Conservation (phyloP, 2,797 vertebrate genomes). For the Morus bassanus region DNA sequence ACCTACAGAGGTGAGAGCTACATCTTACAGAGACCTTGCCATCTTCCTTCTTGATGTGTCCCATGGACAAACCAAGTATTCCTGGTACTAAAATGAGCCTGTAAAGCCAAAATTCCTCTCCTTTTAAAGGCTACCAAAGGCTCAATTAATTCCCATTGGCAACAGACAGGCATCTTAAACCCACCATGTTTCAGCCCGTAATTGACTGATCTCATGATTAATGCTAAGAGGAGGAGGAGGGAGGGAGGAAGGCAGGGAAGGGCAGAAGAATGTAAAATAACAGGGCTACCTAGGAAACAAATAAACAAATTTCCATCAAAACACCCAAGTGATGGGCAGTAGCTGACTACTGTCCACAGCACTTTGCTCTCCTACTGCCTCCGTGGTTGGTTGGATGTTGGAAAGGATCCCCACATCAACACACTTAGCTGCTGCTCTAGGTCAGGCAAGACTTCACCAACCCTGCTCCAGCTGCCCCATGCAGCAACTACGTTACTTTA, state of each 20-base stretch:
- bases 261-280: background rate
- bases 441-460: background rate
- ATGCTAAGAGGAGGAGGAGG: background rate
- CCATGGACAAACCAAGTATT: background rate
- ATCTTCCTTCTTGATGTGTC: background rate
- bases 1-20: background rate
- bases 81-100: background rate
- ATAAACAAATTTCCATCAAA: background rate
- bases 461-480: background rate
- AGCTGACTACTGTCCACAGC: background rate
- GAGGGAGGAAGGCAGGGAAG: background rate
- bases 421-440: background rate
- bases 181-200: background rate
- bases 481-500: fast-evolving
- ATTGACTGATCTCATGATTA: background rate
- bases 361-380: background rate
- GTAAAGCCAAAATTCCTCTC: background rate
- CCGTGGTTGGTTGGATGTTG: fast-evolving
- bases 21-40: background rate
- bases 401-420: background rate
- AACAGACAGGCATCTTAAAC: background rate
- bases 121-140: background rate
- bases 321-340: background rate
- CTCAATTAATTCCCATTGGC: background rate
- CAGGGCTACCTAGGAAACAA: background rate